phyloP scores from a whole-genome alignment of 2,113 vertebrate genomes.

The Ellobius talpinus region DNA sequence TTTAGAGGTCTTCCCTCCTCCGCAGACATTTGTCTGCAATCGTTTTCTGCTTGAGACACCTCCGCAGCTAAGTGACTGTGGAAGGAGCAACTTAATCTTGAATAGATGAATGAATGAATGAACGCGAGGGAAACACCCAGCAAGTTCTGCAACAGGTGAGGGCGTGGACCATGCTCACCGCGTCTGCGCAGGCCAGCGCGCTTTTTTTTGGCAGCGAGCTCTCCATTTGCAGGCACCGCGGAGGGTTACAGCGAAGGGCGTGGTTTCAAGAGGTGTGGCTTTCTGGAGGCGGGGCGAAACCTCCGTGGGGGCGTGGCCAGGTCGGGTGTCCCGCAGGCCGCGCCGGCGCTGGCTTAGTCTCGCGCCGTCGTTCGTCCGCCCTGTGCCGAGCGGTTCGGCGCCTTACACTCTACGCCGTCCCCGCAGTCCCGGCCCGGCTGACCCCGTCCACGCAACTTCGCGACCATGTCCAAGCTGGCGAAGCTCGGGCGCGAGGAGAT shows the following conservation, averaged over 20 bases:
- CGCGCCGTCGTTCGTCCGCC: conserved; percentile 65
- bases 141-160: not conserved
- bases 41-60: not conserved
- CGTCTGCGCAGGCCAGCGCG: conserved; percentile 68
- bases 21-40: not conserved
- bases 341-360: conserved; percentile 84
- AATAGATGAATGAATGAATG: not conserved
- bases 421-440: not conserved
- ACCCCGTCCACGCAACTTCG: not conserved
- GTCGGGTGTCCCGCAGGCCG: rapidly evolving
- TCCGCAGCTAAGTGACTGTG: not conserved
- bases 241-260: conserved; percentile 62
- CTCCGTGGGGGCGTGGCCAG: rapidly evolving
- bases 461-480: conserved; percentile 91
- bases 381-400: not conserved
- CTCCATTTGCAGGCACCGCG: conserved; percentile 55
- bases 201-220: conserved; percentile 45
- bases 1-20: no score
- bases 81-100: not conserved
- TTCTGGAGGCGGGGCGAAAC: rapidly evolving
- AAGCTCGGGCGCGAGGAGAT: conserved; percentile 88
- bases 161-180: not conserved
- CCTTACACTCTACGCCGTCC: not conserved
- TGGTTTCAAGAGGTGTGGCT: rapidly evolving
- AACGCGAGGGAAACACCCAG: no score